phyloP scores from a whole-genome alignment of 1,140 invertebrate species.

The Globodera ellingtonae region DNA sequence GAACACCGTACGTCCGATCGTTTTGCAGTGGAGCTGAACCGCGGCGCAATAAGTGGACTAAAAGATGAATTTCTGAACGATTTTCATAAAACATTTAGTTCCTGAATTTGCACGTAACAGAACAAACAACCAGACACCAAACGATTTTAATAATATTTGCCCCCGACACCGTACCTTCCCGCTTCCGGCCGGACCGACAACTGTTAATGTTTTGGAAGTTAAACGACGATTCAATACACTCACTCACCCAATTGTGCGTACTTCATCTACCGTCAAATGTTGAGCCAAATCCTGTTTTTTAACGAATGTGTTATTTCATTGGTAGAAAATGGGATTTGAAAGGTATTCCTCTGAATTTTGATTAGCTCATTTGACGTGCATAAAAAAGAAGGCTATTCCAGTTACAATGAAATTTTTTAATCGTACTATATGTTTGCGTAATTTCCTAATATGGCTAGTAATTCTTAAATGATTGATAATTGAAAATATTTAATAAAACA shows the following conservation, averaged over 20 bases:
- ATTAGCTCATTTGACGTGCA: too few species aligned
- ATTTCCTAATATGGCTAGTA: too few species aligned
- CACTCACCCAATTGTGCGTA: constrained; percentile 26
- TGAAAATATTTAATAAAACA: background rate
- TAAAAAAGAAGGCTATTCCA: too few species aligned
- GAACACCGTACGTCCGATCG: constrained; percentile 76
- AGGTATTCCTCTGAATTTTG: too few species aligned
- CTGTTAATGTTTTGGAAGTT: constrained; percentile 54
- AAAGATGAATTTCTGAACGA: constrained; percentile 4
- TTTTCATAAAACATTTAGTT: too few species aligned
- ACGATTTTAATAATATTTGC: background rate
- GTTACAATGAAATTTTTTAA: too few species aligned
- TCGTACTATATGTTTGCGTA: too few species aligned
- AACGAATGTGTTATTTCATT: too few species aligned
- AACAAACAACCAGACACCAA: background rate
- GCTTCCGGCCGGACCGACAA: constrained; percentile 91
- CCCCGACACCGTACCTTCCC: constrained; percentile 76
- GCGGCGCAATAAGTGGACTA: constrained; percentile 91
- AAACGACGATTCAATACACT: background rate
- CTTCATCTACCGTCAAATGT: constrained; percentile 25
- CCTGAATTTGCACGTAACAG: background rate
- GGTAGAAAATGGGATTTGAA: too few species aligned
- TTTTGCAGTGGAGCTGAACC: constrained; percentile 81
- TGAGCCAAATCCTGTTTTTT: background rate
- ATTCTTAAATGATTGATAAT: too few species aligned